Conservation (phyloP, 2,797 vertebrate genomes). For the Acipenser transmontanus region DNA sequence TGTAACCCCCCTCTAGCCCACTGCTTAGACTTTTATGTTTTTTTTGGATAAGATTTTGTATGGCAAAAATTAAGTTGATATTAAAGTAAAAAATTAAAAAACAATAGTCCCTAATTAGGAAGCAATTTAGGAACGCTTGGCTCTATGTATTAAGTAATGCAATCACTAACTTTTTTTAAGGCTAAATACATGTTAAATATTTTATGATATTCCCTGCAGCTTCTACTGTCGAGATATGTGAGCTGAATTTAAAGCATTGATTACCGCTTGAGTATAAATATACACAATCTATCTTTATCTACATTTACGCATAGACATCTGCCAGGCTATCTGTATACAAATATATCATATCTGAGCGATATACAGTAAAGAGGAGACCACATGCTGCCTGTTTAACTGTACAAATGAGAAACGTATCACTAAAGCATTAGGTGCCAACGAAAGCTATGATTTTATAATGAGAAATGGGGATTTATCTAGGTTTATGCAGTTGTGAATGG, state of each 20-base stretch:
- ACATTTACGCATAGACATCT: neutral
- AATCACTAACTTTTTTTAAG: slow-evolving; percentile 5
- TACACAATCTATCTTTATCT: neutral
- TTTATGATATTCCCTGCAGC: neutral
- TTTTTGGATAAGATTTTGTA: too few relatives aligned
- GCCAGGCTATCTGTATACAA: neutral
- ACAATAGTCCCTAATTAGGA: slow-evolving; percentile 1
- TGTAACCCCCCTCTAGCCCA: too few relatives aligned
- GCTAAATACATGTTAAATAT: slow-evolving; percentile 7
- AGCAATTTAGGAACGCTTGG: neutral
- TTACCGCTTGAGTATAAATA: neutral
- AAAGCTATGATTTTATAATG: too few relatives aligned
- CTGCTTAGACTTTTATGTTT: too few relatives aligned
- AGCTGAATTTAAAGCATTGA: slow-evolving; percentile 1
- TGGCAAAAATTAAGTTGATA: too few relatives aligned
- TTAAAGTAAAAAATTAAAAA: neutral
- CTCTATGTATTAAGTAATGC: neutral
- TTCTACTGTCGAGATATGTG: slow-evolving; percentile 3
- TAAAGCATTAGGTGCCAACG: too few relatives aligned
- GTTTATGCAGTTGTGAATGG: too few relatives aligned
- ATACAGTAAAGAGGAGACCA: too few relatives aligned
- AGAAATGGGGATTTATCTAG: too few relatives aligned
- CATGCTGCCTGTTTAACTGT: too few relatives aligned
- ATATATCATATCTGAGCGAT: neutral
- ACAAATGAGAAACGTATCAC: too few relatives aligned